phyloP scores from a whole-genome alignment of 2,888 invertebrate species.

The Ochropacha duplaris region DNA sequence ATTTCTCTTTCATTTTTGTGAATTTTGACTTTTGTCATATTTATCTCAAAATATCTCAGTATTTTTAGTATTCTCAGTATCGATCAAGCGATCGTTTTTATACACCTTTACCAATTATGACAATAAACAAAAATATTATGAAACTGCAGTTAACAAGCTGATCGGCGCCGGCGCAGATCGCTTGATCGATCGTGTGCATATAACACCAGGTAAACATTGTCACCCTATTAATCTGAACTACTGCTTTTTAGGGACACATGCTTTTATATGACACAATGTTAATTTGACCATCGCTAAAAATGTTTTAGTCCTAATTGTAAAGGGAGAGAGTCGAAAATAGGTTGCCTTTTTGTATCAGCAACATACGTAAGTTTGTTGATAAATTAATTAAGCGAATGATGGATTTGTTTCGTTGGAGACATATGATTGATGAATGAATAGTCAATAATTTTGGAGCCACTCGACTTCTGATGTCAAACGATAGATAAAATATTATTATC shows the following conservation, averaged over 20 bases:
- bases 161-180: constrained; percentile 49
- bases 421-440: constrained; percentile 70
- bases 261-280: constrained; percentile 33
- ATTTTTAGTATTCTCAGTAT: no score
- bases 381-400: constrained; percentile 63
- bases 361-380: constrained; percentile 29
- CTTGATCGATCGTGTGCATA: constrained; percentile 45
- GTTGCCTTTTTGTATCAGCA: constrained; percentile 9
- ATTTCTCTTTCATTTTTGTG: no score
- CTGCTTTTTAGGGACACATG: constrained; percentile 5
- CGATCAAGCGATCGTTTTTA: no score
- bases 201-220: constrained; percentile 43
- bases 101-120: no score
- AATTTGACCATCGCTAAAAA: constrained; percentile 10
- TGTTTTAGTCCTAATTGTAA: not conserved
- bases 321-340: constrained; percentile 23
- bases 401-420: constrained; percentile 42
- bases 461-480: constrained; percentile 45
- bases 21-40: no score
- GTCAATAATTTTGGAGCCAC: constrained; percentile 55
- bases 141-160: not conserved
- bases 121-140: no score
- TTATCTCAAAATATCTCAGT: no score
- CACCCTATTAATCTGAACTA: constrained; percentile 23
- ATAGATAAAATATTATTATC: constrained; percentile 22